Evolutionary conservation across 2,113 vertebrate species (phyloP).

Genomic region (Solea solea): DNA sequence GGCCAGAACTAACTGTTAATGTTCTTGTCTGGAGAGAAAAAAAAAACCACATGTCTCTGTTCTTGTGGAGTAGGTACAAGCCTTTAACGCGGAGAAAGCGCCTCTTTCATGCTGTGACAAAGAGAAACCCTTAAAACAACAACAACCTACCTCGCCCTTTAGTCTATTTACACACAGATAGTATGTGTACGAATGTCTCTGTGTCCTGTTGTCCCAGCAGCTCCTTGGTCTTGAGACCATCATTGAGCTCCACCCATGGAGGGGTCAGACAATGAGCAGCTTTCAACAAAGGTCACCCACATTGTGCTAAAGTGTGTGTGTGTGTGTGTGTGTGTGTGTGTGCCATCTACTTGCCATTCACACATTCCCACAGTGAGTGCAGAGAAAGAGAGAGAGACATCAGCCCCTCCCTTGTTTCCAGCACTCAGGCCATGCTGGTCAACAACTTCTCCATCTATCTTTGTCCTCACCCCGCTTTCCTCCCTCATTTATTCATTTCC

Average conservation of each 20-base stretch:
- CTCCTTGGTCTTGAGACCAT: constrained; percentile 4
- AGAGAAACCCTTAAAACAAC: too few relatives aligned
- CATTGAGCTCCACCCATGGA: constrained; percentile 39
- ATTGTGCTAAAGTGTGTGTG: constrained; percentile 31
- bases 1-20: too few relatives aligned
- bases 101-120: too few relatives aligned
- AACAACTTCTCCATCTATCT: constrained; percentile 20
- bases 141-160: too few relatives aligned
- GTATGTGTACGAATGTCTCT: too few relatives aligned
- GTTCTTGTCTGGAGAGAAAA: too few relatives aligned
- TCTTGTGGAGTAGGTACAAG: too few relatives aligned
- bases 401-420: constrained; percentile 32
- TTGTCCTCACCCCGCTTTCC: neutral
- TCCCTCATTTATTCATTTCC: neutral
- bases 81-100: too few relatives aligned
- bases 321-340: constrained; percentile 29
- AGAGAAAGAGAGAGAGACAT: too few relatives aligned
- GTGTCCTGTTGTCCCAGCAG: constrained; percentile 11
- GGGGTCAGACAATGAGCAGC: constrained; percentile 59
- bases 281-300: constrained; percentile 66
- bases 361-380: constrained; percentile 36
- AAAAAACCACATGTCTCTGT: too few relatives aligned
- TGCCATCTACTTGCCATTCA: constrained; percentile 35
- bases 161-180: too few relatives aligned
- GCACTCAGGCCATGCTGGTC: constrained; percentile 55